Evolutionary conservation across 2,797 vertebrate species (phyloP).

Genomic region (Hyperoplus lanceolatus): DNA sequence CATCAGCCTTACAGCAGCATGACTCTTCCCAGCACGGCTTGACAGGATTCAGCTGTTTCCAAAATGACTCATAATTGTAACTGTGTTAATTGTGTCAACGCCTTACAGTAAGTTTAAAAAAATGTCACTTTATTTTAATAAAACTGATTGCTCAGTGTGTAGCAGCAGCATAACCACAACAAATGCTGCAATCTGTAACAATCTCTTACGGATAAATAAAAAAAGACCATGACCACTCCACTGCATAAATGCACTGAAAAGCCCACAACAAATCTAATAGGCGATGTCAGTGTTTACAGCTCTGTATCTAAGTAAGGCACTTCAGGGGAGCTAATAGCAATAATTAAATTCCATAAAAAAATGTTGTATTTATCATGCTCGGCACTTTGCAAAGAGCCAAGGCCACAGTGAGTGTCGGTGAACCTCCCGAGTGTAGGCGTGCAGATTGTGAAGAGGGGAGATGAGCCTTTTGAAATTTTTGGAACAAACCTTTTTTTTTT

Average conservation of each 20-base stretch:
- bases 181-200: too few species aligned
- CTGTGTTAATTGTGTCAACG: not conserved
- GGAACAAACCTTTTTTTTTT: constrained; percentile 18
- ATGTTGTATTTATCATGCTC: constrained; percentile 2
- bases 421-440: constrained; percentile 1
- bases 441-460: not conserved
- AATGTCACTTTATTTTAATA: too few species aligned
- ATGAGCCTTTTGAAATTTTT: constrained; percentile 20
- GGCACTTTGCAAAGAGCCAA: not conserved
- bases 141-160: too few species aligned
- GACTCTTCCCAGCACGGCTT: not conserved
- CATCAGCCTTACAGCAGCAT: not conserved
- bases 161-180: too few species aligned
- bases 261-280: not conserved
- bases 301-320: not conserved
- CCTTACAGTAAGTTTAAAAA: not conserved
- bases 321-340: not conserved
- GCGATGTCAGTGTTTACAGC: not conserved
- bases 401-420: constrained; percentile 17
- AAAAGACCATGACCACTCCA: too few species aligned
- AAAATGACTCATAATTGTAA: not conserved
- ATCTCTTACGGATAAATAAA: not conserved
- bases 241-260: not conserved
- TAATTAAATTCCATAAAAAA: constrained; percentile 6
- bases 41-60: not conserved